Percentiles rank a stretch among this genome's conserved stretches.
phyloP scores from a whole-genome alignment of 2,797 vertebrate genomes.

The Phrynocephalus vlangalii region DNA sequence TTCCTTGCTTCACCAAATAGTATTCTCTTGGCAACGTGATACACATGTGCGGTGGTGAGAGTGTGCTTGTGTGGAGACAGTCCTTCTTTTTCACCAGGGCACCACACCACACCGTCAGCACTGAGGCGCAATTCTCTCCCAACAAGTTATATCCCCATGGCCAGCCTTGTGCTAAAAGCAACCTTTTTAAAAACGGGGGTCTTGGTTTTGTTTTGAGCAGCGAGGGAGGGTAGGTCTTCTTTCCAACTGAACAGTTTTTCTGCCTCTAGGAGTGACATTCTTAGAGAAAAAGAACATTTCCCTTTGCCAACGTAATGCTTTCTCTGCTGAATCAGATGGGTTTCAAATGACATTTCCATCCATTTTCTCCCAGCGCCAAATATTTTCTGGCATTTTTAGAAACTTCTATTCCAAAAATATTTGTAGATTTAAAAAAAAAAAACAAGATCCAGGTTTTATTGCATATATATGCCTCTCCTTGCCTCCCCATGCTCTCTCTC shows the following conservation, averaged over 20 bases:
- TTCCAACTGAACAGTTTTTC: constrained; percentile 6
- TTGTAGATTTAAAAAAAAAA: constrained; percentile 32
- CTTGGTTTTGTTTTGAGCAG: background rate
- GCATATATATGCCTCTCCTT: constrained; percentile 4
- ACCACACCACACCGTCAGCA: background rate
- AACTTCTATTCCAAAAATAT: constrained; percentile 23
- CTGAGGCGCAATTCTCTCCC: background rate
- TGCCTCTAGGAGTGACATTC: constrained; percentile 13
- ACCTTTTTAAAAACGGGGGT: too few relatives aligned
- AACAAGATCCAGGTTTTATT: constrained; percentile 18
- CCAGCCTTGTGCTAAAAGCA: too few relatives aligned
- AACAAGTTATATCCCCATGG: background rate
- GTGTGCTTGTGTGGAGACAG: background rate
- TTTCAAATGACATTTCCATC: constrained; percentile 51
- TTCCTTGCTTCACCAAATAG: background rate
- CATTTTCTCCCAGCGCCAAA: constrained; percentile 55
- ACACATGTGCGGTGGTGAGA: background rate
- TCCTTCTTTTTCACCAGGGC: background rate
- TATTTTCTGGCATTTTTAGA: constrained; percentile 57
- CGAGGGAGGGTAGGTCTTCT: background rate
- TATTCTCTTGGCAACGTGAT: background rate
- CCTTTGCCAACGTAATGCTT: background rate
- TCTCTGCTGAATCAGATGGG: constrained; percentile 41
- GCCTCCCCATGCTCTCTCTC: too few relatives aligned
- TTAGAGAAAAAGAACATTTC: background rate